Evolutionary conservation across 2,888 invertebrate species (phyloP), one percentile per base, ranked within the genome.

Genomic region (Lumbricus terrestris): DNA sequence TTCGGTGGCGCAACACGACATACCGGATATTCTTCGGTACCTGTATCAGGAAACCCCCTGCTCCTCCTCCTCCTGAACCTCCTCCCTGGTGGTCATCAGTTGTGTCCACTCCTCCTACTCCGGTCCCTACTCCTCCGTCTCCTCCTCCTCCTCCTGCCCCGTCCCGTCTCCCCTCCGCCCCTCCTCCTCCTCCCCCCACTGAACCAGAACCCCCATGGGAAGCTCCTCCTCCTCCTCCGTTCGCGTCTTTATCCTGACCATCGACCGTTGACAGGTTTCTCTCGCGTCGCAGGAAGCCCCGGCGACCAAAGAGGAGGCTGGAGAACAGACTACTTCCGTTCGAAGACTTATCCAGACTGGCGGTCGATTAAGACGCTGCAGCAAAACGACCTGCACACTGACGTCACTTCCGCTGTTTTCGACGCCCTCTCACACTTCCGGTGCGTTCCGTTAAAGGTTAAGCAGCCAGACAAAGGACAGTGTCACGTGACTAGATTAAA

Each of bases 291-390:
- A 85, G 85, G 85, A 85, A 85, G 18, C 85, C 85, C 35, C 85
- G 85, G 23, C 85, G 85, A 35, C 85, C 85, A 35, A 85, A 85
- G 35, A 85, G 85, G 85, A 85, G 37, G 85, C 85, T 15, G 34
- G 85, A 85, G 8, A 85, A 85, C 85, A 85, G 85, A 85, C 35
- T 85, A 85, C 85, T 35, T 85, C 85, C 85, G 85, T 85, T 85
- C 35, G 37, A 35, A 35, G 85, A 85, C 85, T 85, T 85, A 34
- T 85, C 37, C 85, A 35, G 85, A 85, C 20, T 37, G 85, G n/a
- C 37, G 85, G 37, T 18, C 34, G 16, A 15, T 34, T 34, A 33
- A 35, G 85, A 85, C 85, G 37, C 35, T 15, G 85, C n/a, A 34
- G n/a, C 85, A 37, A 35, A 35, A 35, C 85, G 29, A n/a, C 23